A percentile compares a stretch with the other conserved stretches of the same genome.
phyloP scores from a whole-genome alignment of 2,888 invertebrate species.

The Eledone cirrhosa region DNA sequence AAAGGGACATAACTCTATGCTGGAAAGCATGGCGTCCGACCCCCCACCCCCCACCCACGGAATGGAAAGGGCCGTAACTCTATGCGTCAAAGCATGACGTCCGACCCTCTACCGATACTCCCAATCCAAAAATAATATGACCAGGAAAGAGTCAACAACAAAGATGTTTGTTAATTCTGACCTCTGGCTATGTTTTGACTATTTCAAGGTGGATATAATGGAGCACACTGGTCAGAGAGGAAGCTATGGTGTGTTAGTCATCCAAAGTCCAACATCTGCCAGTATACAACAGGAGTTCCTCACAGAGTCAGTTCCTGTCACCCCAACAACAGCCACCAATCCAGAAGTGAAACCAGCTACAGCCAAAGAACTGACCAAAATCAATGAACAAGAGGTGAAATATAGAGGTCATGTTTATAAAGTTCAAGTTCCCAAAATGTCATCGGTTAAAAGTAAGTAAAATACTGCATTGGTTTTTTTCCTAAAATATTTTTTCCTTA shows the following conservation, averaged over 20 bases:
- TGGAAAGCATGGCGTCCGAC: too few species aligned
- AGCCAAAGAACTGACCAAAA: constrained; percentile 25
- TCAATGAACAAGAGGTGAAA: constrained; percentile 32
- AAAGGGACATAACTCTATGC: too few species aligned
- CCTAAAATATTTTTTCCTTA: too few species aligned
- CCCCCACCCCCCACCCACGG: too few species aligned
- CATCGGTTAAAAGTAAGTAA: constrained; percentile 39
- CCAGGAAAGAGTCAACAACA: too few species aligned
- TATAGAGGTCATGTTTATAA: constrained; percentile 37
- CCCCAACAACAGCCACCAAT: constrained; percentile 33
- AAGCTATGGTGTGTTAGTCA: constrained; percentile 39
- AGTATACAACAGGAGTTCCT: constrained; percentile 19
- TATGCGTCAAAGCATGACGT: too few species aligned
- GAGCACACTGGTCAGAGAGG: constrained; percentile 26
- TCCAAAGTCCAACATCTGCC: constrained; percentile 39
- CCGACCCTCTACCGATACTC: too few species aligned
- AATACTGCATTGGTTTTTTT: too few species aligned
- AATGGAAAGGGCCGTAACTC: too few species aligned
- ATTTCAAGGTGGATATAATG: constrained; percentile 30
- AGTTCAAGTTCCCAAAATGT: constrained; percentile 36
- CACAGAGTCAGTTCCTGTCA: not conserved
- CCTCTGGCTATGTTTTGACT: not conserved
- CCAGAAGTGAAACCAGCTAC: constrained; percentile 15
- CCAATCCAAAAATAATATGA: too few species aligned
- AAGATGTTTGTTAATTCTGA: too few species aligned